Conservation (phyloP, 2,888 invertebrate genomes). For the Dynastes maya region DNA sequence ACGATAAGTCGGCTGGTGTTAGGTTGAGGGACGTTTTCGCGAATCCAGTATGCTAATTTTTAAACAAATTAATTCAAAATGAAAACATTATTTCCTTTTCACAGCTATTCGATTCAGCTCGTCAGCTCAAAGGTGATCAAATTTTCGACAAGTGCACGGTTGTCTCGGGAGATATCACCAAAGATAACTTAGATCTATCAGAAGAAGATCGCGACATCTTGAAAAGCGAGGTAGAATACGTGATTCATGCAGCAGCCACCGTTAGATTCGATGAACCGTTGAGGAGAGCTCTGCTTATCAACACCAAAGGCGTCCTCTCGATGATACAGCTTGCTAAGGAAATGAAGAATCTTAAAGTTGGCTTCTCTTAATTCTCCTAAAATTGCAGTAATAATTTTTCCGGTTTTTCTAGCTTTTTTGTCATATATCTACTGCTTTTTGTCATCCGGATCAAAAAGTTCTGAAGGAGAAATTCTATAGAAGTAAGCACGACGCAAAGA, state of each 20-base stretch:
- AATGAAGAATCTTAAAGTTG: slow-evolving; percentile 66
- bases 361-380: not conserved
- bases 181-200: slow-evolving; percentile 69
- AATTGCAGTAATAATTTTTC: not conserved
- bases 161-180: slow-evolving; percentile 72
- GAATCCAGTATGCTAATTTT: not conserved
- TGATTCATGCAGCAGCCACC: slow-evolving; percentile 85
- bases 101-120: slow-evolving; percentile 14
- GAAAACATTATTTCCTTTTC: not conserved
- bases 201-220: slow-evolving; percentile 70
- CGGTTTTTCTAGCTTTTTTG: slow-evolving; percentile 71
- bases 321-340: slow-evolving; percentile 62
- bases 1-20: not conserved
- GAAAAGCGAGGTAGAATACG: slow-evolving; percentile 73
- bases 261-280: slow-evolving; percentile 80
- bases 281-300: slow-evolving; percentile 76
- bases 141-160: slow-evolving; percentile 72
- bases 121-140: not conserved
- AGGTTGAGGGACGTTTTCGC: not conserved
- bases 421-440: slow-evolving; percentile 94
- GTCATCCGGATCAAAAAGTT: slow-evolving; percentile 86
- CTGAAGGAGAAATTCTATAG: slow-evolving; percentile 88
- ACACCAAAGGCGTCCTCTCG: slow-evolving; percentile 71
- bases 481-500: slow-evolving; percentile 68
- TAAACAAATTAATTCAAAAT: too few relatives aligned